These are phyloP conservation scores for Oxystoma pomonae DNA, from an alignment of 2,888 invertebrate genomes.

Conservation along the genomic window DNA sequence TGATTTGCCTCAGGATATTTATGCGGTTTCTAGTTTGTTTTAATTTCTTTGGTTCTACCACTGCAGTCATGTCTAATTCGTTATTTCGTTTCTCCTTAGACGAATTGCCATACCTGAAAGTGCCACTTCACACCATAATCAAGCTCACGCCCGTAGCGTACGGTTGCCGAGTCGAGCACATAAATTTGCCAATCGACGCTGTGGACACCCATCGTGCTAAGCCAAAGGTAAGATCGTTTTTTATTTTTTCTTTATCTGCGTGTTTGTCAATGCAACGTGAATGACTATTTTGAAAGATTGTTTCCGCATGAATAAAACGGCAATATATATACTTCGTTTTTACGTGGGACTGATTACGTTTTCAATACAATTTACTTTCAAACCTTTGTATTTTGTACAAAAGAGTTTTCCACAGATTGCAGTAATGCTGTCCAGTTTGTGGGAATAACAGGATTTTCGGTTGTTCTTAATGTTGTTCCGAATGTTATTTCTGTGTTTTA, in stretches of 20 bases:
- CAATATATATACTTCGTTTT: conserved; percentile 7
- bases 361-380: no score
- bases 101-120: conserved; percentile 85
- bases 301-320: not conserved
- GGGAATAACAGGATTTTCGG: no score
- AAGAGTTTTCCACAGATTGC: no score
- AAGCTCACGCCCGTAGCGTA: conserved; percentile 98
- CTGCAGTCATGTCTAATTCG: no score
- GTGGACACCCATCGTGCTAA: conserved; percentile 96
- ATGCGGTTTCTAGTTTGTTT: no score
- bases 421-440: no score
- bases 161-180: conserved; percentile 94
- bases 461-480: no score
- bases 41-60: not conserved
- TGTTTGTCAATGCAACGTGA: no score
- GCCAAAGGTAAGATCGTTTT: conserved; percentile 67
- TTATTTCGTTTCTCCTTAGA: conserved; percentile 59
- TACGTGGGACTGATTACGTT: not conserved
- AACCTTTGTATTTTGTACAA: no score
- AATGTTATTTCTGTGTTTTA: no score
- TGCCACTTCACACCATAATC: conserved; percentile 92
- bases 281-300: not conserved
- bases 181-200: conserved; percentile 85
- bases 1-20: no score
- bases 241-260: conserved; percentile 7